Conservation (phyloP, 2,888 invertebrate genomes). For the Diadegma fenestrale region DNA sequence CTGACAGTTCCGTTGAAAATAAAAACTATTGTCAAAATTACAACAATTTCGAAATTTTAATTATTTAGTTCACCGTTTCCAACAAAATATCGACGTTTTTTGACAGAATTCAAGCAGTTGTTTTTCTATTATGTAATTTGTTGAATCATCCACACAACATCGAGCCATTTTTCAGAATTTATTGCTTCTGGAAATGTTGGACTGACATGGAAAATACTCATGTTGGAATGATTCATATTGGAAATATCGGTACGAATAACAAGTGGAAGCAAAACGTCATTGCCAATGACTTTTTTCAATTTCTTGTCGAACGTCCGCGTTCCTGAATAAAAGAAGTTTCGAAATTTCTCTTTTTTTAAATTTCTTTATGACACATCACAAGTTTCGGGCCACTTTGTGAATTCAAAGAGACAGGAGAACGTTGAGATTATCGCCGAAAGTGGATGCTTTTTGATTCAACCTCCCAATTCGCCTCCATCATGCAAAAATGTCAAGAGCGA, state of each 20-base stretch:
- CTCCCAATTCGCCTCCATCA: neutral
- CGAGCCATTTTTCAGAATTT: slow-evolving; percentile 11
- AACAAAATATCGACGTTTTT: too few relatives aligned
- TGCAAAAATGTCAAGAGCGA: slow-evolving; percentile 20
- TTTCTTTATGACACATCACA: slow-evolving; percentile 18
- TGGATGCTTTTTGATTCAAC: neutral
- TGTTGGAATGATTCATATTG: too few relatives aligned
- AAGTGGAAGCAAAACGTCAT: too few relatives aligned
- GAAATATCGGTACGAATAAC: too few relatives aligned
- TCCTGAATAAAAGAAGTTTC: neutral
- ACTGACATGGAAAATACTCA: too few relatives aligned
- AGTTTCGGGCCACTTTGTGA: neutral
- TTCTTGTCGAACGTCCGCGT: slow-evolving; percentile 21
- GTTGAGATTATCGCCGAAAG: slow-evolving; percentile 1
- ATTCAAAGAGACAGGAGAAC: slow-evolving; percentile 17
- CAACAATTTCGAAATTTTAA: too few relatives aligned
- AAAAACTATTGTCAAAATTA: too few relatives aligned
- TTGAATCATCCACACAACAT: neutral
- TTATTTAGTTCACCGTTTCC: too few relatives aligned
- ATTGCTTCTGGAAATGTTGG: slow-evolving; percentile 23
- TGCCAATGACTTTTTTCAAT: too few relatives aligned
- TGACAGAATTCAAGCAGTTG: too few relatives aligned
- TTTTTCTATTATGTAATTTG: neutral
- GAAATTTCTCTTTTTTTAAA: slow-evolving; percentile 11
- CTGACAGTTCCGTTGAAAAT: too few relatives aligned